phyloP scores from a whole-genome alignment of 2,888 invertebrate species.

The Morinoia aosen region DNA sequence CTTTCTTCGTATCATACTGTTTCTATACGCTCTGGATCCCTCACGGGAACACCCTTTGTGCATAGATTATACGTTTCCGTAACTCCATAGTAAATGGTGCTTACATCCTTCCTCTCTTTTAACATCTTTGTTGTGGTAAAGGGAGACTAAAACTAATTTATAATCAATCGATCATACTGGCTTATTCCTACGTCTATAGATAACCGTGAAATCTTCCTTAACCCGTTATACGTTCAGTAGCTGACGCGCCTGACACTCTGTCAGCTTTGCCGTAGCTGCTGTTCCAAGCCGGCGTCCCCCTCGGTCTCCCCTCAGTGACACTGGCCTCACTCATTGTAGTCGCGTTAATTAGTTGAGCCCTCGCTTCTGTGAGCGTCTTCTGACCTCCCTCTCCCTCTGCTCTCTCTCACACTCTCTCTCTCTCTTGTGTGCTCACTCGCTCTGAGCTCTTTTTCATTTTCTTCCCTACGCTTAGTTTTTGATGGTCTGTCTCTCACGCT shows the following conservation, averaged over 20 bases:
- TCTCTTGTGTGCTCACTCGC: background rate
- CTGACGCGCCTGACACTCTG: background rate
- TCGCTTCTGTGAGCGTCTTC: constrained; percentile 1
- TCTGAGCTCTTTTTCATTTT: background rate
- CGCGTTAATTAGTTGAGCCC: background rate
- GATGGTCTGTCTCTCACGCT: background rate
- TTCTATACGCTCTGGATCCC: too few relatives aligned
- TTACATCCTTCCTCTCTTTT: too few relatives aligned
- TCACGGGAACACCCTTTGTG: too few relatives aligned
- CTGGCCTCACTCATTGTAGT: background rate
- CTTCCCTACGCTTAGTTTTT: background rate
- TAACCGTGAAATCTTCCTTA: too few relatives aligned
- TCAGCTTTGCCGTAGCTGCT: background rate
- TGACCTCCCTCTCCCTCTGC: background rate
- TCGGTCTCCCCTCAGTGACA: background rate
- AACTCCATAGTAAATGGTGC: too few relatives aligned
- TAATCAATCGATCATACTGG: too few relatives aligned
- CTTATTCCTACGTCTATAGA: too few relatives aligned
- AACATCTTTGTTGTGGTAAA: too few relatives aligned
- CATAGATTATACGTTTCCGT: too few relatives aligned
- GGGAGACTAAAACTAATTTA: too few relatives aligned
- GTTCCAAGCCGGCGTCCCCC: background rate
- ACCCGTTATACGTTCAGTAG: background rate
- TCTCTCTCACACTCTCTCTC: background rate
- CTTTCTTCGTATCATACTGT: too few relatives aligned